Evolutionary conservation across 2,797 vertebrate genomes (phyloP).

Genomic region (Morelia viridis): DNA sequence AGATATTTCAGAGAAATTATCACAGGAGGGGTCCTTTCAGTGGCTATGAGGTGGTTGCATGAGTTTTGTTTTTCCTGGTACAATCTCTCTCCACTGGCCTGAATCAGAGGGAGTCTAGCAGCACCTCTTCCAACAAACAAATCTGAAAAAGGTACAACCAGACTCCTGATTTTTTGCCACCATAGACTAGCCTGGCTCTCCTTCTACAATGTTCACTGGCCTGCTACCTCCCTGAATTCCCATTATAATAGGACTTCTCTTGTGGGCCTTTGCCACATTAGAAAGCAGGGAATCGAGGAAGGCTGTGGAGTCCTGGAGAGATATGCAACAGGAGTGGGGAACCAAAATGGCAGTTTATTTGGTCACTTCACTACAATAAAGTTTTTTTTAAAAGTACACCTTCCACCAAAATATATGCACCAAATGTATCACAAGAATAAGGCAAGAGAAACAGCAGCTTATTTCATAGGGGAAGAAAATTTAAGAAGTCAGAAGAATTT

Average conservation of each 20-base stretch:
- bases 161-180: not conserved
- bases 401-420: not conserved
- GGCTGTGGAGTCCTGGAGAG: not conserved
- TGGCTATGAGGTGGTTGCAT: not conserved
- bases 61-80: not conserved
- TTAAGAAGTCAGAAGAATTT: not conserved
- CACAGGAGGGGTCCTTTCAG: not conserved
- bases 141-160: not conserved
- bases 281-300: not conserved
- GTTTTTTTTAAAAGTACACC: not conserved
- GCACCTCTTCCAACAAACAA: not conserved
- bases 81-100: not conserved
- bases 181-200: not conserved
- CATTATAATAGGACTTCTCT: not conserved
- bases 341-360: not conserved
- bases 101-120: not conserved
- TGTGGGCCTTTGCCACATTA: not conserved
- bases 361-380: not conserved
- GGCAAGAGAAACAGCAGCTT: not conserved
- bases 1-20: not conserved
- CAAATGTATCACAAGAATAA: not conserved
- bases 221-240: not conserved
- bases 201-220: not conserved
- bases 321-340: not conserved
- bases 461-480: not conserved